Evolutionary conservation across 2,888 invertebrate genomes (phyloP).

Genomic region (Troglohyphantes excavatus): DNA sequence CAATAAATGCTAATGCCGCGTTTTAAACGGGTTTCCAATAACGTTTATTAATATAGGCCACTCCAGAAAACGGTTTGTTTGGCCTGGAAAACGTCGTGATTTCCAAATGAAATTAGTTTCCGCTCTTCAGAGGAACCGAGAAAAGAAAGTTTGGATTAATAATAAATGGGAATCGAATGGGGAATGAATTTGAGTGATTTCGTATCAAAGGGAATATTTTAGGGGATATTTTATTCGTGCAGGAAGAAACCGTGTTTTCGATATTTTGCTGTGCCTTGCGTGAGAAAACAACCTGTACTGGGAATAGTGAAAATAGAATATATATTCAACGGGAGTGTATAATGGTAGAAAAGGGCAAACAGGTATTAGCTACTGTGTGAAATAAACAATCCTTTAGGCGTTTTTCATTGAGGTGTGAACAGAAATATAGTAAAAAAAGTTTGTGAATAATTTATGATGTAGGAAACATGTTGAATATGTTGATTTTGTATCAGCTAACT

Average conservation of each 20-base stretch:
- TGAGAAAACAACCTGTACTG: not conserved
- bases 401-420: not conserved
- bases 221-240: no score
- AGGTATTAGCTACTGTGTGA: not conserved
- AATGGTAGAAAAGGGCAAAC: not conserved
- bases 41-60: conserved; percentile 55
- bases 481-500: no score
- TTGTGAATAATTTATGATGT: not conserved
- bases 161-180: conserved; percentile 10
- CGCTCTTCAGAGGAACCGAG: not conserved
- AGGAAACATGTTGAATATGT: no score
- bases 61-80: conserved; percentile 21
- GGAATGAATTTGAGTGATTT: not conserved
- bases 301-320: no score
- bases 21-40: conserved; percentile 66
- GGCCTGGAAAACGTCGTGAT: conserved; percentile 18
- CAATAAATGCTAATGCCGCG: conserved; percentile 57
- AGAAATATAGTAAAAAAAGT: not conserved
- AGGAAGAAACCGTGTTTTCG: not conserved
- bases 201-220: not conserved
- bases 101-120: conserved; percentile 37
- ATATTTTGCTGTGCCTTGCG: not conserved
- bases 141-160: not conserved
- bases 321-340: not conserved
- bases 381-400: not conserved